Base-by-base conservation (phyloP, 37 sponge, comb jelly and placozoan genomes). In the Corticium candelabrum region DNA sequence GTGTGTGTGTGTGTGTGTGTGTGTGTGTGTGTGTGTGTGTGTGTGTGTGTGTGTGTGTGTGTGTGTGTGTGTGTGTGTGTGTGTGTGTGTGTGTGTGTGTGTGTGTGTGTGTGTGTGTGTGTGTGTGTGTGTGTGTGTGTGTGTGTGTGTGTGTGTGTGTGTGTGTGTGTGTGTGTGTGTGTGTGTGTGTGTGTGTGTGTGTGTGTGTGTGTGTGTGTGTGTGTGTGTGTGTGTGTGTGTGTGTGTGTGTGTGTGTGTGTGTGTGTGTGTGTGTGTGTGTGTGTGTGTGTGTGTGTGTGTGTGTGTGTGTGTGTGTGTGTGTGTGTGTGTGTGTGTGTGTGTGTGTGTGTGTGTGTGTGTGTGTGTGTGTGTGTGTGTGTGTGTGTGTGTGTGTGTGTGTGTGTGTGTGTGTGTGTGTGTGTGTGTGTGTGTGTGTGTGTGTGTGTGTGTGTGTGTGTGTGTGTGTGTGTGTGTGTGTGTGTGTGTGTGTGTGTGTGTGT, bases 1-100 rank as follows among this genome's bases (percentile, higher is more conserved):
- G 34, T 71, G 21, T 71, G 36, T 35, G 74, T 15, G 21, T 35
- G 34, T 71, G 36, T 71, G 36, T 71, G 34, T 71, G 36, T 71
- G 56, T 43, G 56, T 43, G 56, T 43, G 56, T 43, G 56, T 43
- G 56, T 43, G 56, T 43, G 56, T 43, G 56, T 43, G 56, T 43
- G 56, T 43, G 56, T 43, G 56, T 43, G 56, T 43, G 56, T 43
- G 56, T 43, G 56, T 43, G 56, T 43, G 56, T 43, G 56, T 43
- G 56, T 43, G 56, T 43, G 56, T 43, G 56, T 43, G 56, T 43
- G 56, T 43, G 56, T 43, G 56, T 43, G 56, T 43, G 56, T 43
- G 56, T 43, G 56, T 43, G 56, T 43, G 56, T 43, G 56, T 43
- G 56, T 43, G 56, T 43, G 56, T 43, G 56, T 43, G 56, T 43